Base-by-base conservation (phyloP, 2,797 vertebrate genomes). In the Pangasius sanitwongsei region DNA sequence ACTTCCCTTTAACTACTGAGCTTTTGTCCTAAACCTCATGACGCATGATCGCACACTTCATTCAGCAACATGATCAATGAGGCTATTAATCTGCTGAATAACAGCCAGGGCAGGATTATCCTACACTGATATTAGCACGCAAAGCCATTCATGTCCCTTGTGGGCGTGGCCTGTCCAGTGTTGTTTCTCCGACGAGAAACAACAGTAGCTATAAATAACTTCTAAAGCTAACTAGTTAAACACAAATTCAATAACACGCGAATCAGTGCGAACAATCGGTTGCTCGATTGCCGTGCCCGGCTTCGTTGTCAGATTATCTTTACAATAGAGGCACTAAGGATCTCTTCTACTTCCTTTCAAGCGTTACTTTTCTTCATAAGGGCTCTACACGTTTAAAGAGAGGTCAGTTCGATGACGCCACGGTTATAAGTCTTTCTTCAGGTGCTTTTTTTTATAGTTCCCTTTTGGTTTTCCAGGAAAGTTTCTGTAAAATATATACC, bases 1-100 rank as follows among this genome's bases (percentile, higher is more conserved):
- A 90, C 91, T 92, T 91, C 91, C 86, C 78, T 83, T 87, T 67
- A 83, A 48, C 67, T 69, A 55, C 6, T 1, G 13, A 9, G 57
- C 59, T n/a, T 28, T 6, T 12, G 31, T 81, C 50, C 8, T 55
- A 6, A 31, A 80, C 8, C 15, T 53, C 74, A 16, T 6, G 44
- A 55, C 16, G 50, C 50, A 34, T 5, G 7, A 4, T 7, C 13
- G 0, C 0, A 34, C 50, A 23, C 13, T 20, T 80, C 50, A 20
- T 18, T 80, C 50, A 53, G 48, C 18, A 12, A 3, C 28, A 20
- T 50, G 1, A 80, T 55, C 50, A 34, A 55, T 20, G 50, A 55
- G 77, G 48, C 50, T 31, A 1, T n/a, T 78, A 7, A n/a, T 53
- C 48, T 31, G 15, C 48, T 31, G 75, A 8, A 50, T 28, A 53